Evolutionary conservation across 1,140 invertebrate species (phyloP).

Genomic region (Oncopodura yosiiana): DNA sequence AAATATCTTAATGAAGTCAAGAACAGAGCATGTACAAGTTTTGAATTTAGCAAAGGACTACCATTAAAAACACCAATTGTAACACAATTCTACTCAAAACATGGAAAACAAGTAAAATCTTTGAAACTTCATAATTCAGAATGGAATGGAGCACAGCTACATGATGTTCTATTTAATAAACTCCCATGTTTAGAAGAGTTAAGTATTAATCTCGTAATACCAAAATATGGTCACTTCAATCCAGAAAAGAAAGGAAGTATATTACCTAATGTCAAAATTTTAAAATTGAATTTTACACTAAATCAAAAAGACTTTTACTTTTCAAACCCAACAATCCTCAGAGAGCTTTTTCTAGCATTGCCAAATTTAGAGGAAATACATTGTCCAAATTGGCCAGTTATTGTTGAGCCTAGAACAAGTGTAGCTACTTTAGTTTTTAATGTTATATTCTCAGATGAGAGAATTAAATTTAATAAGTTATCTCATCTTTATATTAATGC

Average conservation of each 20-base stretch:
- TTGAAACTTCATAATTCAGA: constrained; percentile 14
- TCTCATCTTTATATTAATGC: constrained; percentile 13
- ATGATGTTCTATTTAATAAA: constrained; percentile 3
- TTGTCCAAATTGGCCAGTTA: constrained; percentile 21
- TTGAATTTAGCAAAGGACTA: background rate
- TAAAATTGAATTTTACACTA: constrained; percentile 18
- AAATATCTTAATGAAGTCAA: no score
- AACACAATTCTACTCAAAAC: background rate
- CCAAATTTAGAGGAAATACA: constrained; percentile 12
- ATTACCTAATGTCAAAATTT: constrained; percentile 1
- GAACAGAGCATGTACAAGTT: no score
- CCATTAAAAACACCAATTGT: background rate
- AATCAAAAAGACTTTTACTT: constrained; percentile 1
- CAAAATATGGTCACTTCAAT: constrained; percentile 19
- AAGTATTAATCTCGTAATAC: constrained; percentile 14
- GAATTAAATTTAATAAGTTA: constrained; percentile 4
- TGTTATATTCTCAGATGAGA: constrained; percentile 3
- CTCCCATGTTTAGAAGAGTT: constrained; percentile 9
- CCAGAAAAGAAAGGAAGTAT: background rate
- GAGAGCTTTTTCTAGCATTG: constrained; percentile 15
- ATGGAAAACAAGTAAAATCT: constrained; percentile 5
- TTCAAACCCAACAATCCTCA: constrained; percentile 11
- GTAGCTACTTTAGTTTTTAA: constrained; percentile 18
- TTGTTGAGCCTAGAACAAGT: constrained; percentile 12
- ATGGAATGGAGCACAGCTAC: constrained; percentile 12